A percentile compares a stretch with the other conserved stretches of the same genome.
Conservation (phyloP, 1,140 invertebrate genomes). For the Bombus cullumanus region DNA sequence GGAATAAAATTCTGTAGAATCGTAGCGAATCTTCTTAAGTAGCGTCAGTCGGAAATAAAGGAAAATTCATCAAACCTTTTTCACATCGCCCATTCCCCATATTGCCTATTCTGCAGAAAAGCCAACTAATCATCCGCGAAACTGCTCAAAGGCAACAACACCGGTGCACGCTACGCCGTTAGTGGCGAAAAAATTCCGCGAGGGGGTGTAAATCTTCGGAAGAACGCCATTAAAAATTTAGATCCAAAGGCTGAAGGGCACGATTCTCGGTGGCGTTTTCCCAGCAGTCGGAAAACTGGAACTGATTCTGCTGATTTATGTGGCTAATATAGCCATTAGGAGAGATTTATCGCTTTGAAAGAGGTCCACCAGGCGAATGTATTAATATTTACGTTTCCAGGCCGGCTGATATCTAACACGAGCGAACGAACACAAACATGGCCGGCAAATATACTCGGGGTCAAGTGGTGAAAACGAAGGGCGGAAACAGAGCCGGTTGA, state of each 20-base stretch:
- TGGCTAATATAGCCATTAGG: slow-evolving; percentile 51
- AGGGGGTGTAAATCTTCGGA: not conserved
- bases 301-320: slow-evolving; percentile 58
- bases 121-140: not conserved
- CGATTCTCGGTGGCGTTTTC: not conserved
- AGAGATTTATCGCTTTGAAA: slow-evolving; percentile 51
- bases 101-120: no score
- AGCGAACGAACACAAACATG: not conserved
- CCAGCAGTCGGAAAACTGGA: not conserved
- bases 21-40: no score
- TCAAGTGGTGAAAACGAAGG: slow-evolving; percentile 57
- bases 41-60: no score
- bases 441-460: slow-evolving; percentile 28
- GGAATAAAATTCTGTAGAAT: no score
- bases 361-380: slow-evolving; percentile 1
- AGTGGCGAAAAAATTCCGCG: not conserved
- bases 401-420: slow-evolving; percentile 17
- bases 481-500: slow-evolving; percentile 8
- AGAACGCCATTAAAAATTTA: slow-evolving; percentile 2
- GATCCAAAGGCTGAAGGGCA: not conserved
- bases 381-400: slow-evolving; percentile 64
- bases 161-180: not conserved
- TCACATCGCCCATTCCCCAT: not conserved
- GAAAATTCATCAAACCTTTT: no score
- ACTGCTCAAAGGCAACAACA: not conserved